These are phyloP conservation scores for Eubasilissa regina DNA, from an alignment of 1,140 invertebrate species.

Conservation along the genomic window DNA sequence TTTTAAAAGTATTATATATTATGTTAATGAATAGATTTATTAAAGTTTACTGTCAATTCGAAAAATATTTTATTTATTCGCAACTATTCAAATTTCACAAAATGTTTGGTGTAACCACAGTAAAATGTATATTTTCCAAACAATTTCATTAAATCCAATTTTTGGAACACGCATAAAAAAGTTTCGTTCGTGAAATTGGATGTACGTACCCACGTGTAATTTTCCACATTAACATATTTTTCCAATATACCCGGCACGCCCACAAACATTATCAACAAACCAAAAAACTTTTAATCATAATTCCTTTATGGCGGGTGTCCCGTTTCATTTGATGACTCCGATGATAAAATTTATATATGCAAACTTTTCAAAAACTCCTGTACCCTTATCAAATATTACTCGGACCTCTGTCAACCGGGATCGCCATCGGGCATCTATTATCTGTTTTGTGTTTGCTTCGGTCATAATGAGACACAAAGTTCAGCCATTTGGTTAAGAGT, in stretches of 20 bases:
- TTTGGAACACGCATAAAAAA: no score
- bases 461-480: constrained; percentile 25
- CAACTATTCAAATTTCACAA: no score
- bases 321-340: constrained; percentile 18
- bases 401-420: constrained; percentile 33
- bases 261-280: neutral
- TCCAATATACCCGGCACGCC: constrained; percentile 7
- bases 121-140: no score
- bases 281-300: constrained; percentile 23
- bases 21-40: no score
- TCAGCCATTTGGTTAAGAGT: constrained; percentile 26
- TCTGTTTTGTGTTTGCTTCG: constrained; percentile 31
- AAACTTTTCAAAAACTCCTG: constrained; percentile 26
- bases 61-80: no score
- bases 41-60: no score
- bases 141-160: no score
- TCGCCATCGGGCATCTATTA: constrained; percentile 32
- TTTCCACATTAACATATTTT: neutral
- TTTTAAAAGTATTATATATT: no score
- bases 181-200: no score
- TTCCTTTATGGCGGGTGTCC: neutral
- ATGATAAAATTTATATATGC: constrained; percentile 26
- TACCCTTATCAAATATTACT: constrained; percentile 40
- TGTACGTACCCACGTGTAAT: neutral
- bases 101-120: no score